These are phyloP conservation scores for Pemphredon lugubris DNA, from an alignment of 2,888 invertebrate species.

Conservation along the genomic window DNA sequence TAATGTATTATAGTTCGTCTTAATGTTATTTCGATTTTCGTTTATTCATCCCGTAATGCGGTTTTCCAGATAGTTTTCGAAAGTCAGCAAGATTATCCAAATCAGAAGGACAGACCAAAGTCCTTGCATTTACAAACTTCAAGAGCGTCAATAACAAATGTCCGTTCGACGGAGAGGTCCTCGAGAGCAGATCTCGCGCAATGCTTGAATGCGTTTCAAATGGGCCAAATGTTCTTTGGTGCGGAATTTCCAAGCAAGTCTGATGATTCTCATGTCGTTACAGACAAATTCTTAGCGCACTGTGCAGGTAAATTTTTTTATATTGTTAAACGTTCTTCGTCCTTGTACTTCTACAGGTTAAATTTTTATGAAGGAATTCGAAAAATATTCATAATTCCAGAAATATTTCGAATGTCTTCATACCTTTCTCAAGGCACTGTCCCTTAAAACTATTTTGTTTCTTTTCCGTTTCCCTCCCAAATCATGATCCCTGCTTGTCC, in stretches of 20 bases:
- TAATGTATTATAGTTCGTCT: not conserved
- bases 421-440: too few relatives aligned
- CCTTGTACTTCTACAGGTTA: too few relatives aligned
- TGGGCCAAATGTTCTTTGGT: conserved; percentile 89
- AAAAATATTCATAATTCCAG: too few relatives aligned
- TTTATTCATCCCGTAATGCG: conserved; percentile 5
- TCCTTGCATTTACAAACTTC: conserved; percentile 93
- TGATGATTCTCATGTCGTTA: conserved; percentile 89
- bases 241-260: conserved; percentile 88
- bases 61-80: conserved; percentile 87
- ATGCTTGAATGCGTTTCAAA: conserved; percentile 89
- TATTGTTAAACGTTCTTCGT: too few relatives aligned
- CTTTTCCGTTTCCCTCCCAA: too few relatives aligned
- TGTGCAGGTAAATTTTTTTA: conserved; percentile 79
- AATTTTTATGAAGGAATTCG: too few relatives aligned
- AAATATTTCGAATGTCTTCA: too few relatives aligned
- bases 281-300: conserved; percentile 91
- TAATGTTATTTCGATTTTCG: not conserved
- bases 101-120: conserved; percentile 93
- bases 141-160: conserved; percentile 88
- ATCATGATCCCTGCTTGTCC: too few relatives aligned
- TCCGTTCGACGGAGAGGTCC: conserved; percentile 84
- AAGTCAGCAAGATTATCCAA: conserved; percentile 88
- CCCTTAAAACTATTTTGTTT: too few relatives aligned
- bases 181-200: conserved; percentile 91